Evolutionary conservation across 2,113 vertebrate species (phyloP).

Genomic region (Plestiodon gilberti): DNA sequence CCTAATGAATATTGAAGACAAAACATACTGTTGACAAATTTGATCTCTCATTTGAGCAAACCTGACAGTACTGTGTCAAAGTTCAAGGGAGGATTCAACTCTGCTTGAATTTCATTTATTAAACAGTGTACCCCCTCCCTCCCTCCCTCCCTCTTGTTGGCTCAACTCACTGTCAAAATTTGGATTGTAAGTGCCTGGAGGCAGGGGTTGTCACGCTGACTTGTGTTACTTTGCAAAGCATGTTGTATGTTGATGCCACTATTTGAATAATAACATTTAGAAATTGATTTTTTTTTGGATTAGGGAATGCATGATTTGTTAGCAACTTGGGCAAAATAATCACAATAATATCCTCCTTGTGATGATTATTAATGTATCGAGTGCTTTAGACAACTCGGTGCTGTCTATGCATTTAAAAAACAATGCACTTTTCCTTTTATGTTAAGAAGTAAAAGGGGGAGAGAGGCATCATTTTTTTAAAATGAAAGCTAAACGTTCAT

Average conservation of each 20-base stretch:
- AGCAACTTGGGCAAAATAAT: too few relatives aligned
- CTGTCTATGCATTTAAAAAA: too few relatives aligned
- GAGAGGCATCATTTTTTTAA: too few relatives aligned
- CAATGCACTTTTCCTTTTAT: too few relatives aligned
- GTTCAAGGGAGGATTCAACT: background rate
- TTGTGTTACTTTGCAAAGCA: background rate
- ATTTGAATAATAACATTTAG: background rate
- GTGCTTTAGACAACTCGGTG: too few relatives aligned
- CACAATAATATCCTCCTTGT: too few relatives aligned
- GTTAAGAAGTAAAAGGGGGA: too few relatives aligned
- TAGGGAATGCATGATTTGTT: too few relatives aligned
- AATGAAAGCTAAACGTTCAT: too few relatives aligned
- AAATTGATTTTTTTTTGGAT: background rate
- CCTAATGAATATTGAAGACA: background rate
- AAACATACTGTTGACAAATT: background rate
- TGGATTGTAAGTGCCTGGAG: background rate
- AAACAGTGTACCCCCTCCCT: background rate
- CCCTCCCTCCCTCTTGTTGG: background rate
- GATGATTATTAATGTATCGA: too few relatives aligned
- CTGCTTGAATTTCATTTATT: background rate
- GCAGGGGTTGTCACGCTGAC: background rate
- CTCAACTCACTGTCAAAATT: too few relatives aligned
- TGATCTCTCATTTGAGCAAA: background rate
- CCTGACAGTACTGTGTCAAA: background rate
- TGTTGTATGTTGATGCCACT: background rate